Evolutionary conservation across 2,797 vertebrate species (phyloP).

Genomic region (Xerus rutilus): DNA sequence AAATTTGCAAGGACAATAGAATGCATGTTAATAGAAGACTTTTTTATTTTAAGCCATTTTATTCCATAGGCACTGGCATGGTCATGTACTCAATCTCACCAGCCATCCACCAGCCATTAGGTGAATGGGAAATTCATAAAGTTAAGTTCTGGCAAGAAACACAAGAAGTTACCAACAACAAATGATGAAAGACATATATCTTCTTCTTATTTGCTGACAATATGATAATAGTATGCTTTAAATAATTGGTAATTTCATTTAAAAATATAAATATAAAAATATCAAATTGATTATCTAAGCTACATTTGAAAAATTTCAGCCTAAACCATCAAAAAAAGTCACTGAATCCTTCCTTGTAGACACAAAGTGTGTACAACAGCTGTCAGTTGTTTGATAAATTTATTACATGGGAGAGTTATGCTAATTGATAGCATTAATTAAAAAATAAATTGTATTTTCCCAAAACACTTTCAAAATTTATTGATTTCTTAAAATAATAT

Average conservation of each 20-base stretch:
- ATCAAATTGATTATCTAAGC: neutral
- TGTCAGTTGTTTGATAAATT: neutral
- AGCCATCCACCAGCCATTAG: no score
- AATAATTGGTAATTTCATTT: neutral
- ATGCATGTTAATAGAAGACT: slow-evolving; percentile 47
- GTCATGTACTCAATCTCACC: neutral
- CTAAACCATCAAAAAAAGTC: neutral
- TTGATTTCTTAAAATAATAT: slow-evolving; percentile 13
- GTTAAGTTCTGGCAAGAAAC: neutral
- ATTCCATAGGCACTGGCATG: neutral
- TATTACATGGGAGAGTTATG: neutral
- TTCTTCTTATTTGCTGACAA: neutral
- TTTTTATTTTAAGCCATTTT: slow-evolving; percentile 37
- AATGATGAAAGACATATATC: neutral
- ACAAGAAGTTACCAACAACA: neutral
- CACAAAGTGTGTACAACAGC: neutral
- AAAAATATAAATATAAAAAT: neutral
- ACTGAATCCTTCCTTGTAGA: neutral
- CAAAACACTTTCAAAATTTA: neutral
- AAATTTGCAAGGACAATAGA: slow-evolving; percentile 81
- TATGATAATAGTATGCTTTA: neutral
- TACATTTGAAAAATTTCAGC: neutral
- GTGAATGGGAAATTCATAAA: neutral
- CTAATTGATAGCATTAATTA: neutral
- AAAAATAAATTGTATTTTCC: neutral